Evolutionary conservation across 37 sponge, comb jelly and placozoan genomes (phyloP), one percentile per base, ranked within the genome.

Genomic region (Corticium candelabrum): DNA sequence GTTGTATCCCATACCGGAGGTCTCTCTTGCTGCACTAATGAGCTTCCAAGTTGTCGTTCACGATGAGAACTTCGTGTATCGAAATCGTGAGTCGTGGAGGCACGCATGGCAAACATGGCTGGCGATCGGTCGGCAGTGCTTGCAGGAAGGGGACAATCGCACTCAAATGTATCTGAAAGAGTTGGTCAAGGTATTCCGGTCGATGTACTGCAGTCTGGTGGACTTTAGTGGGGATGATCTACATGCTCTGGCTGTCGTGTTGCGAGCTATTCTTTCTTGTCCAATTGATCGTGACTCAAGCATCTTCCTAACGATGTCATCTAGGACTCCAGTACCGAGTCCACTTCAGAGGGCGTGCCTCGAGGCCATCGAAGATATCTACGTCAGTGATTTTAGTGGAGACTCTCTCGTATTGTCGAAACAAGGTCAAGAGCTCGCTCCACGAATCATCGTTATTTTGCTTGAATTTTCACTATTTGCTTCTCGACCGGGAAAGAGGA

Each of bases 1-100:
- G 34, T 70, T 69, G 41, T 84, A 76, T 76, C 27, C 79, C 35
- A 89, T 57, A 1, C 50, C 27, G 3, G 74, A 93, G 86, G 90
- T 93, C 5, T 84, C 93, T 29, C 37, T 82, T 11, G 93, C 93
- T 41, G 87, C 93, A 5, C 69, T 86, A 71, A 79, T 81, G 41
- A 87, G 93, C 40, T 89, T 93, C 73, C 80, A 85, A 41, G 84
- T 39, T 32, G 77, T 89, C 2, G 78, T 93, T 29, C n/a, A n/a
- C n/a, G n/a, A n/a, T n/a, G 82, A 85, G n/a, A 1, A 29, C n/a
- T 15, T 29, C 1, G 34, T 34, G 57, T 37, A 73, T 15, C 15
- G 34, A 34, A 74, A 39, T 36, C 1, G 21, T 3, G 67, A 68
- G 21, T 15, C 82, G 33, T 86, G 87, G 87, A 73, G 11, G 32